Base-by-base conservation (phyloP, 1,140 invertebrate genomes). In the Drosophila albomicans region DNA sequence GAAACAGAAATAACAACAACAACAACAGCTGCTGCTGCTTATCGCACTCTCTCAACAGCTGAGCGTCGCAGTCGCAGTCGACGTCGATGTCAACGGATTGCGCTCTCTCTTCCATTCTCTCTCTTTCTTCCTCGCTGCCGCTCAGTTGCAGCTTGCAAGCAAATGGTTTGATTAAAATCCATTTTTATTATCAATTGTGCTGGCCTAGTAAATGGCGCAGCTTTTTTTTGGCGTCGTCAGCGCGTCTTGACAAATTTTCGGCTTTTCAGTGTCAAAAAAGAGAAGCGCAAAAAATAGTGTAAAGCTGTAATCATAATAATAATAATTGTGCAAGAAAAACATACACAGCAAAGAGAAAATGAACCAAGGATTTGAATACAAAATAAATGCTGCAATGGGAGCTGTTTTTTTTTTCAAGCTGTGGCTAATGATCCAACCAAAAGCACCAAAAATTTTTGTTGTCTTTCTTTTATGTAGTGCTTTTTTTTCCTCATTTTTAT, bases 131-230 rank as follows among this genome's bases (percentile, higher is more conserved):
- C 20, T 25, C 20, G 20, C 16, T 16, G 16, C 16, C 30, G 54
- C 77, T 8, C 35, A 10, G 35, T 71, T 49, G 89, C 85, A 73
- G 63, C 72, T 52, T 85, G 85, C 85, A 88, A 88, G 67, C 71
- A 88, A 88, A 88, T 88, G 78, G 81, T n/a, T 76, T 89, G 85
- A 88, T 88, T 88, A 88, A 80, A 77, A 89, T 35, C 43, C 48
- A 69, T 63, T 75, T 79, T 70, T 84, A 88, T 81, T 78, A 68
- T 80, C 67, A 84, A 88, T 61, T 63, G 56, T 38, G 70, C 64
- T 84, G 82, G 76, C 82, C 82, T 82, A 87, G 38, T 87, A 71
- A 82, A 79, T 67, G 38, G 46, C 30, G 8, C 30, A 56, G 41
- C 25, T 13, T 25, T 25, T 20, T 20, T 38, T 38, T 30, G 51